Percentiles rank a stretch among this genome's conserved stretches.
Conservation (phyloP, 2,888 invertebrate species). For the Melipona beecheii region DNA sequence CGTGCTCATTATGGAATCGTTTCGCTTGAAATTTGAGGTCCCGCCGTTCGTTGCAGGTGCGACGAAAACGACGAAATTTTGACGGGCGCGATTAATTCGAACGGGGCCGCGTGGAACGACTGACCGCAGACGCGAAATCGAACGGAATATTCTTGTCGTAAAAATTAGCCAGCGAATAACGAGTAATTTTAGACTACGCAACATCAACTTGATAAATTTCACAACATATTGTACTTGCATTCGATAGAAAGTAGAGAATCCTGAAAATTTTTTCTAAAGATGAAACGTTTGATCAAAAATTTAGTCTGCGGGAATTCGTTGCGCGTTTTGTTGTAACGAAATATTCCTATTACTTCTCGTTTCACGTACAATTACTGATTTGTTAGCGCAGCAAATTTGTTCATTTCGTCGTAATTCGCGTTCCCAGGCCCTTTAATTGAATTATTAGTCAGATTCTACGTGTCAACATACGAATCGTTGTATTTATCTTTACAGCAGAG, state of each 20-base stretch:
- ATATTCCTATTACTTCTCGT: neutral
- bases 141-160: neutral
- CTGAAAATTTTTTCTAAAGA: no score
- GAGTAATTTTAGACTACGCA: no score
- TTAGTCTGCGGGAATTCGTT: neutral
- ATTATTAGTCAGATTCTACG: neutral
- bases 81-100: conserved; percentile 36
- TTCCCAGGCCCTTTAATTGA: neutral
- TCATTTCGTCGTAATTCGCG: neutral
- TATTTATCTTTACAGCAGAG: neutral
- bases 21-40: conserved; percentile 50
- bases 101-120: neutral
- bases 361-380: neutral
- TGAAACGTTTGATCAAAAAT: neutral
- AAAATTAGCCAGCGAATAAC: neutral
- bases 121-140: neutral
- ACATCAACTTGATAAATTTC: no score
- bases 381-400: no score
- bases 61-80: conserved; percentile 37
- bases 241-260: no score
- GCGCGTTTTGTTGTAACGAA: neutral
- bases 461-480: neutral
- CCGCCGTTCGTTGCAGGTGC: neutral
- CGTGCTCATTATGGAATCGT: conserved; percentile 58
- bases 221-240: no score